Evolutionary conservation across 2,797 vertebrate genomes (phyloP).

Genomic region (Anguilla megastoma): DNA sequence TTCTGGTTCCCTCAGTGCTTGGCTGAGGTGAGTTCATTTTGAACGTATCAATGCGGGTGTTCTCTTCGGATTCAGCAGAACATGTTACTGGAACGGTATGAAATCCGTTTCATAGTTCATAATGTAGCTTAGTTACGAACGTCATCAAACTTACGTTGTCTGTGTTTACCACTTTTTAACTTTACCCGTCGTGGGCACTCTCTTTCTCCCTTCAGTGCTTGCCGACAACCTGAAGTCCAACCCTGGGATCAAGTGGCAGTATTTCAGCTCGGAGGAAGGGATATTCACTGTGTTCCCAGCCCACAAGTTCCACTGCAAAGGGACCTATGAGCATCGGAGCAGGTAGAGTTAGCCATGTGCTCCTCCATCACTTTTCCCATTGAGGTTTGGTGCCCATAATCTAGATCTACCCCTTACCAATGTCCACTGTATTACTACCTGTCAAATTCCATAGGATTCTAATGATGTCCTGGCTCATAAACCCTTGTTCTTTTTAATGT

Average conservation of each 20-base stretch:
- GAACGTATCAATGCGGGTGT: neutral
- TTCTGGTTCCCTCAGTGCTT: neutral
- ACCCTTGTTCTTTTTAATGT: neutral
- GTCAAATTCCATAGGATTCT: neutral
- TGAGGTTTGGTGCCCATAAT: neutral
- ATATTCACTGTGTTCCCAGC: slow-evolving; percentile 98
- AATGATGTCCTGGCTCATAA: neutral
- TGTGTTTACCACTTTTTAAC: neutral
- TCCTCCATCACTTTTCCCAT: neutral
- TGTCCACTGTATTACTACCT: neutral
- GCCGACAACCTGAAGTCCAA: slow-evolving; percentile 99
- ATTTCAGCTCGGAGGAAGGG: slow-evolving; percentile 98
- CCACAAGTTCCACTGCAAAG: slow-evolving; percentile 96
- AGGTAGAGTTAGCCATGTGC: slow-evolving; percentile 69
- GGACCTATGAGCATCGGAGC: slow-evolving; percentile 94
- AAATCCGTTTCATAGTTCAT: neutral
- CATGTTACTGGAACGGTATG: neutral
- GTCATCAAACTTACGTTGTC: no score
- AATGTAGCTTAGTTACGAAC: neutral
- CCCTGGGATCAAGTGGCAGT: slow-evolving; percentile 98
- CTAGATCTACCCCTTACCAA: neutral
- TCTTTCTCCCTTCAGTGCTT: slow-evolving; percentile 74
- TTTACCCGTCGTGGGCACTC: neutral
- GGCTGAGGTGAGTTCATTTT: neutral
- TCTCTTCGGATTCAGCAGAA: neutral